Evolutionary conservation across 2,888 invertebrate genomes (phyloP).

Genomic region (Hirtodrosophila duncani): DNA sequence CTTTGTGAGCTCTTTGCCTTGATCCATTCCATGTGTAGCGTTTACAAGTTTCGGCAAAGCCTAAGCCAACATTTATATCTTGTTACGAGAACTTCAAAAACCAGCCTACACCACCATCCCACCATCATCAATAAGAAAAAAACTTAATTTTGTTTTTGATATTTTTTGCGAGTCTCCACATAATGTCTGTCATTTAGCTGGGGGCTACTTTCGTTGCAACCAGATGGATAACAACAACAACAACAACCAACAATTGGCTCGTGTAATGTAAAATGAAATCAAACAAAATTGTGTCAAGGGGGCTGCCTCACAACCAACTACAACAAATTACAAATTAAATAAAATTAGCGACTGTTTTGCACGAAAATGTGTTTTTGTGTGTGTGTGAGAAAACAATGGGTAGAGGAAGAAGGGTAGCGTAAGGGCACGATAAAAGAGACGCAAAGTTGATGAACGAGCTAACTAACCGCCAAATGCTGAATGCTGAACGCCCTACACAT

Average conservation of each 20-base stretch:
- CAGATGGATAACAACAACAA: background rate
- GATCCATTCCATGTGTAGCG: too few relatives aligned
- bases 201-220: slow-evolving; percentile 43
- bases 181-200: slow-evolving; percentile 50
- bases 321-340: slow-evolving; percentile 53
- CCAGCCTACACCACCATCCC: slow-evolving; percentile 17
- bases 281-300: slow-evolving; percentile 73
- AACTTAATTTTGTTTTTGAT: too few relatives aligned
- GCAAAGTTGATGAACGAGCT: slow-evolving; percentile 25
- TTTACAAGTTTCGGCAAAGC: too few relatives aligned
- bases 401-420: slow-evolving; percentile 10
- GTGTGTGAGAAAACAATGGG: slow-evolving; percentile 42
- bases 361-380: slow-evolving; percentile 41
- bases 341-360: slow-evolving; percentile 65
- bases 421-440: slow-evolving; percentile 2
- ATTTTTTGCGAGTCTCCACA: too few relatives aligned
- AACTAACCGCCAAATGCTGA: too few relatives aligned
- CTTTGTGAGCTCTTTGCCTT: too few relatives aligned
- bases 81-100: slow-evolving; percentile 11
- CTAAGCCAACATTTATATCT: too few relatives aligned
- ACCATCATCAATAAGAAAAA: slow-evolving; percentile 31
- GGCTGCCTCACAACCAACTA: slow-evolving; percentile 46
- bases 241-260: slow-evolving; percentile 47
- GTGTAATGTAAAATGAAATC: slow-evolving; percentile 52
- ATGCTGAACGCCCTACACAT: slow-evolving; percentile 61